These are phyloP conservation scores for Epinephelus cyanopodus DNA, from an alignment of 2,113 vertebrate genomes.

Conservation along the genomic window DNA sequence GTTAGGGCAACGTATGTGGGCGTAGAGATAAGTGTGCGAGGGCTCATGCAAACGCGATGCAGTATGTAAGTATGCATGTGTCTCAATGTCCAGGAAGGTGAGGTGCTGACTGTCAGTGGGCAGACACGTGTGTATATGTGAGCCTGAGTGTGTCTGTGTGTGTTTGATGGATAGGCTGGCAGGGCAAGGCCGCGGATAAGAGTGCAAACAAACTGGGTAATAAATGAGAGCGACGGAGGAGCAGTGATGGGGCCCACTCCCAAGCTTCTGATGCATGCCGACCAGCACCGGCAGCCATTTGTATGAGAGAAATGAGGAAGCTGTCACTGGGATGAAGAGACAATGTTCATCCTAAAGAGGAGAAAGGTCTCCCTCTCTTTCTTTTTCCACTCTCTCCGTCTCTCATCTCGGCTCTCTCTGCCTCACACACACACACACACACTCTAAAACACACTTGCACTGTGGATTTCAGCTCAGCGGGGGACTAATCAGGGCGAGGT, in stretches of 20 bases:
- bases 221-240: slow-evolving; percentile 92
- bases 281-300: slow-evolving; percentile 90
- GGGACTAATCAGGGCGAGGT: slow-evolving; percentile 83
- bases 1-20: slow-evolving; percentile 18
- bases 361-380: slow-evolving; percentile 38
- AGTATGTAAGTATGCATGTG: slow-evolving; percentile 33
- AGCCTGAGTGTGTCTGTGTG: slow-evolving; percentile 35
- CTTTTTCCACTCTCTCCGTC: slow-evolving; percentile 12
- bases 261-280: slow-evolving; percentile 92
- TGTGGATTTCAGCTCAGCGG: slow-evolving; percentile 72
- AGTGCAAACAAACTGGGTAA: slow-evolving; percentile 96
- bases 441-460: slow-evolving; percentile 39
- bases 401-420: slow-evolving; percentile 2
- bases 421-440: slow-evolving; percentile 14
- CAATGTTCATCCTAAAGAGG: slow-evolving; percentile 69
- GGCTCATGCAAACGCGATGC: slow-evolving; percentile 35
- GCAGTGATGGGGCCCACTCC: slow-evolving; percentile 88
- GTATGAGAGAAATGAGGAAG: slow-evolving; percentile 93
- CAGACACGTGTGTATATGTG: slow-evolving; percentile 77
- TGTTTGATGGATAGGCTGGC: slow-evolving; percentile 92
- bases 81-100: slow-evolving; percentile 59
- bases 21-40: slow-evolving; percentile 32
- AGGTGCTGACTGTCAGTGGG: slow-evolving; percentile 68
- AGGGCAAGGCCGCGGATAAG: slow-evolving; percentile 95
- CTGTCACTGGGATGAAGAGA: slow-evolving; percentile 86